Evolutionary conservation across 2,113 vertebrate genomes (phyloP), one percentile per base, ranked within the genome.

Genomic region (Hemibagrus wyckioides): DNA sequence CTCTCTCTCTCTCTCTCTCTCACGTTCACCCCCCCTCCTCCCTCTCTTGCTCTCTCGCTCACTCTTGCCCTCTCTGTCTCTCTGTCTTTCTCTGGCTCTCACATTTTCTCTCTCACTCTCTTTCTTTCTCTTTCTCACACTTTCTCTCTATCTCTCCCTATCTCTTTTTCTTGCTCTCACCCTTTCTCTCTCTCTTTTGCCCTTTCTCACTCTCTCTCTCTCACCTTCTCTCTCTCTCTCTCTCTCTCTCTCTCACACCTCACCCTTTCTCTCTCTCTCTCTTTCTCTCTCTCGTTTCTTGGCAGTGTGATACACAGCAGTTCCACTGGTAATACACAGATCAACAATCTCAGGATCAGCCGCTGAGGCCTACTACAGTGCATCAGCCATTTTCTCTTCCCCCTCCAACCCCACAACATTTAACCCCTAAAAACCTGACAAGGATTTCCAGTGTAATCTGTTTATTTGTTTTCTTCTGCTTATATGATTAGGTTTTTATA

Each of bases 271-370:
- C n/a, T 76, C 48, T 10, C 48, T 19, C 17, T 6, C 33, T 69
- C 15, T 48, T 76, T 89, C 23, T 57, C 1, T 63, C 41, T 79
- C 5, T 23, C 8, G 13, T 86, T 85, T 80, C 48, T 86, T 87
- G 91, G 89, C 85, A 85, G 76, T 88, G 88, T 92, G 86, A 90
- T 90, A 90, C 90, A 89, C 86, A 84, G 82, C 82, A 88, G 88
- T 90, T 80, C 86, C 76, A 89, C 88, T 73, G 85, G 85, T 92
- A 92, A 93, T 92, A 82, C 71, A 91, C 90, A 92, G 88, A 92
- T 88, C 90, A 88, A 69, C 73, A 76, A 41, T 83, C 50, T 75
- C 65, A 90, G 85, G 90, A 90, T 93, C 61, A 87, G 57, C 36
- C 85, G 71, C 75, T 52, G 83, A 41, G 63, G 23, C 52, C 86